A percentile compares a stretch with the other conserved stretches of the same genome.
phyloP scores from a whole-genome alignment of 1,140 invertebrate species.

The Rhyacophila brunnea region DNA sequence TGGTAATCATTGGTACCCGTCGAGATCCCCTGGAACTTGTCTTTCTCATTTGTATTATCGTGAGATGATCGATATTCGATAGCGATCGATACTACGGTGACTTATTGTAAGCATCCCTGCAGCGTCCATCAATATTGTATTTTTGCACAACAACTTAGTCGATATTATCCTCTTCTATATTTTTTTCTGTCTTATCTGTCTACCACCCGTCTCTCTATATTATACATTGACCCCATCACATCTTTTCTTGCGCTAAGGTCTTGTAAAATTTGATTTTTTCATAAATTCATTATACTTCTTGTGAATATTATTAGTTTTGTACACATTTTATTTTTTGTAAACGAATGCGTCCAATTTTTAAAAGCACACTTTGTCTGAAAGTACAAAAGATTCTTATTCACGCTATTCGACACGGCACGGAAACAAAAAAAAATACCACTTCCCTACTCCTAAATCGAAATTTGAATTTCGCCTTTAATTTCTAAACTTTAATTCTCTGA shows the following conservation, averaged over 20 bases:
- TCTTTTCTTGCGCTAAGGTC: conserved; percentile 36
- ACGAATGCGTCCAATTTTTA: conserved; percentile 11
- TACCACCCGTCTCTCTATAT: background rate
- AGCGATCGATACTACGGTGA: no score
- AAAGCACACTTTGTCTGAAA: background rate
- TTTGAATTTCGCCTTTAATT: no score
- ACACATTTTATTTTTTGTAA: conserved; percentile 33
- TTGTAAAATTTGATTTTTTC: conserved; percentile 31
- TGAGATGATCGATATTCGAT: no score
- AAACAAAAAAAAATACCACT: no score
- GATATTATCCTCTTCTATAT: conserved; percentile 4
- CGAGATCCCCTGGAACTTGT: no score
- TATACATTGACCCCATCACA: conserved; percentile 16
- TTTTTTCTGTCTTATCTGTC: conserved; percentile 4
- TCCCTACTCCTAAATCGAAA: no score
- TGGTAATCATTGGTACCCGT: no score
- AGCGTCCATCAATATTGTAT: background rate
- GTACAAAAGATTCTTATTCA: no score
- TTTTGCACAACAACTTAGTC: conserved; percentile 1
- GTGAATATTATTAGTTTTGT: conserved; percentile 29
- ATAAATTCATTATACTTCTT: conserved; percentile 28
- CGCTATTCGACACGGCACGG: no score
- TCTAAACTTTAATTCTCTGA: no score
- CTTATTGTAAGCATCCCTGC: background rate
- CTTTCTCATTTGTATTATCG: no score